These are phyloP conservation scores for Ptychoptera contaminata DNA, from an alignment of 2,888 invertebrate species.

Conservation along the genomic window DNA sequence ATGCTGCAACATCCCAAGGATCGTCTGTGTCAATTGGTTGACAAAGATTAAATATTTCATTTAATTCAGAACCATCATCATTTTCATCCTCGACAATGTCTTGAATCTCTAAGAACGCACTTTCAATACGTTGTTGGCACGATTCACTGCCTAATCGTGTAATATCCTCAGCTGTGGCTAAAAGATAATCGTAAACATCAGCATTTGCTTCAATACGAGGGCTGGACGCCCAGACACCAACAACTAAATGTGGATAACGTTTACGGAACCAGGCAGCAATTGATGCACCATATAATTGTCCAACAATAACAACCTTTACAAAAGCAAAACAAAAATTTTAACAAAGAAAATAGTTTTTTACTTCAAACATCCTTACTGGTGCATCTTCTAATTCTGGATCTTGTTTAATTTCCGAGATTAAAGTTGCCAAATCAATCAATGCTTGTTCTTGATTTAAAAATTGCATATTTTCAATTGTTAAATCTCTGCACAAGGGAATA, in stretches of 20 bases:
- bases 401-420: constrained; percentile 36
- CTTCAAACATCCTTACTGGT: constrained; percentile 17
- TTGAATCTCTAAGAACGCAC: constrained; percentile 20
- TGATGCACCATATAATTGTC: constrained; percentile 50
- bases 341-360: not conserved
- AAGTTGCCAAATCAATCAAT: constrained; percentile 47
- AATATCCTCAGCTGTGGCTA: constrained; percentile 23
- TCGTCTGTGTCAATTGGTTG: constrained; percentile 20
- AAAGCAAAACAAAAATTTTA: too few relatives aligned
- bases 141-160: constrained; percentile 19
- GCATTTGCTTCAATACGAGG: constrained; percentile 45
- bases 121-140: constrained; percentile 23
- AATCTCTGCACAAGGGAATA: constrained; percentile 29
- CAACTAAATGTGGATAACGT: constrained; percentile 44
- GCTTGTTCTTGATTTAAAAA: constrained; percentile 49
- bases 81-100: constrained; percentile 17
- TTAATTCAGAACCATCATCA: constrained; percentile 17
- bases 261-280: constrained; percentile 52
- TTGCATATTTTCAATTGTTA: constrained; percentile 38
- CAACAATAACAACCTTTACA: constrained; percentile 37
- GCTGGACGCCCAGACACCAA: constrained; percentile 46
- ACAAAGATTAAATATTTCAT: constrained; percentile 23
- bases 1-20: constrained; percentile 16
- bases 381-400: constrained; percentile 24
- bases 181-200: constrained; percentile 34